Percentiles rank a stretch among this genome's conserved stretches.
These are phyloP conservation scores for Rhipidura dahli DNA, from an alignment of 2,113 vertebrate species.

Conservation along the genomic window DNA sequence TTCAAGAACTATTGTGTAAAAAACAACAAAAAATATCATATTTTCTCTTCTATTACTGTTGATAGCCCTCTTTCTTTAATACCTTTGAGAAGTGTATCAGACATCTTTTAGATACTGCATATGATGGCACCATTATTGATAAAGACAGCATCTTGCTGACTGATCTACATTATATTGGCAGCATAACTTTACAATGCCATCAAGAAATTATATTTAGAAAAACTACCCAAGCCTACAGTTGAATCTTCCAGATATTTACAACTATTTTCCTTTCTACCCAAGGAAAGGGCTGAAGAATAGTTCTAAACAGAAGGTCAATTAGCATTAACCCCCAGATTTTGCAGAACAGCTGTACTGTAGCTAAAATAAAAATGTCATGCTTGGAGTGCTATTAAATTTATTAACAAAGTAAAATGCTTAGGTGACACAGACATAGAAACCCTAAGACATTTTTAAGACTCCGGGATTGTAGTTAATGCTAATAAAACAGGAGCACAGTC, in stretches of 20 bases:
- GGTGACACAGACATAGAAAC: not conserved
- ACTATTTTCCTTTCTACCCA: not conserved
- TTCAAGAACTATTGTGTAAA: not conserved
- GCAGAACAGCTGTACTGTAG: not conserved
- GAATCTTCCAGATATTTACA: not conserved
- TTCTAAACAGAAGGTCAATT: not conserved
- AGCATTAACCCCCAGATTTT: not conserved
- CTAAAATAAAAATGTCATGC: not conserved
- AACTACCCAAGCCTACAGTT: not conserved
- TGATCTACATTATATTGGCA: not conserved
- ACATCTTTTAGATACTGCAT: not conserved
- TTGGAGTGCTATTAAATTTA: not conserved
- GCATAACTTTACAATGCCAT: not conserved
- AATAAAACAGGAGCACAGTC: fast-evolving
- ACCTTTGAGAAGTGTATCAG: not conserved
- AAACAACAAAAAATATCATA: not conserved
- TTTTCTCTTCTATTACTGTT: not conserved
- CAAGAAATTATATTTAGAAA: not conserved
- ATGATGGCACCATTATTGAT: not conserved
- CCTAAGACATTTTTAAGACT: not conserved
- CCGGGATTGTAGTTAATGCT: not conserved
- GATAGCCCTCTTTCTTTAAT: not conserved
- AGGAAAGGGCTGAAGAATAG: not conserved
- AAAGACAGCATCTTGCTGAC: not conserved
- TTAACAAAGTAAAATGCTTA: not conserved